Evolutionary conservation across 1,140 invertebrate species (phyloP), one percentile per base, ranked within the genome.

Genomic region (Bombus consobrinus): DNA sequence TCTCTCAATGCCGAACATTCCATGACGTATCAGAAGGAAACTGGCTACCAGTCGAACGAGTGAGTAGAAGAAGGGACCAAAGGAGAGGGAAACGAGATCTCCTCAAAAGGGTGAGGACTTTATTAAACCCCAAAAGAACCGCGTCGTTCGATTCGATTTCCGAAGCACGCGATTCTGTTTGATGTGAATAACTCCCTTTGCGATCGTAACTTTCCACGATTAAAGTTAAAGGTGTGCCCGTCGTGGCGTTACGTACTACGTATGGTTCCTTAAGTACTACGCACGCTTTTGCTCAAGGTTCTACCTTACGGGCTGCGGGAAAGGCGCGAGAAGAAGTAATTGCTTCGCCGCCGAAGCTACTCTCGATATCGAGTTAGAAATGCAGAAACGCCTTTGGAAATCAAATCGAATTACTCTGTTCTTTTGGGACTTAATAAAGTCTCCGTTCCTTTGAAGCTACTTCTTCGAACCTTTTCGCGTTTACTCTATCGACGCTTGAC

Each of bases 61-160:
- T 53, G 47, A 53, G 34, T 22, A 15, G 10, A 41, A 47, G n/a
- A 28, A 43, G 22, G 9, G 53, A 25, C 6, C 18, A 5, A 28
- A 64, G n/a, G 12, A 12, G 25, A 25, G 37, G 39, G 22, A 39
- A 22, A 22, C 9, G 34, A 37, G 53, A 72, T 81, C 34, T 78
- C 32, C 59, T 83, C 47, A 71, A 79, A 84, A 71, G 82, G 75
- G 77, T 34, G 85, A 71, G 78, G 85, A 90, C 77, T 89, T 89
- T 87, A 87, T 89, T 89, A 89, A 89, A 77, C 77, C 81, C 81
- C 85, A 81, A 89, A 89, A 89, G 89, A 89, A 83, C 81, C 73
- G 81, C 85, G 88, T 87, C 80, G 87, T 90, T 89, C 88, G 88
- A 90, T 90, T 90, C 85, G 88, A 90, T 90, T 87, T 84, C 77